phyloP scores from a whole-genome alignment of 2,888 invertebrate species.

The Melanophora roralis region DNA sequence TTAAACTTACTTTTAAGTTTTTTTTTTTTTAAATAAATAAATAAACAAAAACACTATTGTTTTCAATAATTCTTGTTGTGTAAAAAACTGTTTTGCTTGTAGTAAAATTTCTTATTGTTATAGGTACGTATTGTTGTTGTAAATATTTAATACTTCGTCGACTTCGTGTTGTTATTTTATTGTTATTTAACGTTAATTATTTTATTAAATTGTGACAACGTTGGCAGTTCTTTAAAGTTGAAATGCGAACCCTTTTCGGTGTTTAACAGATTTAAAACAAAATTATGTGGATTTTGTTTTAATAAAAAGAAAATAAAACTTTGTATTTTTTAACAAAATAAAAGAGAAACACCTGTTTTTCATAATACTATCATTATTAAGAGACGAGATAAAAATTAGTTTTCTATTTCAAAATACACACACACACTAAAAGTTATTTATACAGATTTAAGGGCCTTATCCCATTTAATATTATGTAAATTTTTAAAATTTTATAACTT shows the following conservation, averaged over 20 bases:
- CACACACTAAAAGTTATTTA: slow-evolving; percentile 26
- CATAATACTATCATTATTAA: slow-evolving; percentile 18
- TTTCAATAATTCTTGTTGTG: not conserved
- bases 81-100: not conserved
- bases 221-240: slow-evolving; percentile 50
- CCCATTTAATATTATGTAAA: too few species aligned
- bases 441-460: too few species aligned
- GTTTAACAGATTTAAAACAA: not conserved
- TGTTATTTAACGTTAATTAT: slow-evolving; percentile 22
- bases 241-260: slow-evolving; percentile 12
- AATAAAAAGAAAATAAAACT: not conserved
- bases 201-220: slow-evolving; percentile 42
- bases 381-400: slow-evolving; percentile 2
- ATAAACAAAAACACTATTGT: slow-evolving; percentile 14
- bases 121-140: not conserved
- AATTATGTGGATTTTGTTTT: not conserved
- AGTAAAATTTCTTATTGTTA: not conserved
- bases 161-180: slow-evolving; percentile 5
- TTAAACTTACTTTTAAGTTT: slow-evolving; percentile 42
- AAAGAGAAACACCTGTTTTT: slow-evolving; percentile 18
- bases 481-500: slow-evolving; percentile 37
- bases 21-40: slow-evolving; percentile 17
- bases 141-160: not conserved
- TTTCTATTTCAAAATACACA: slow-evolving; percentile 14
- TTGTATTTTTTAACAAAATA: not conserved